Percentiles rank a stretch among this genome's conserved stretches.
These are phyloP conservation scores for Acleris literana DNA, from an alignment of 2,888 invertebrate species.

Conservation along the genomic window DNA sequence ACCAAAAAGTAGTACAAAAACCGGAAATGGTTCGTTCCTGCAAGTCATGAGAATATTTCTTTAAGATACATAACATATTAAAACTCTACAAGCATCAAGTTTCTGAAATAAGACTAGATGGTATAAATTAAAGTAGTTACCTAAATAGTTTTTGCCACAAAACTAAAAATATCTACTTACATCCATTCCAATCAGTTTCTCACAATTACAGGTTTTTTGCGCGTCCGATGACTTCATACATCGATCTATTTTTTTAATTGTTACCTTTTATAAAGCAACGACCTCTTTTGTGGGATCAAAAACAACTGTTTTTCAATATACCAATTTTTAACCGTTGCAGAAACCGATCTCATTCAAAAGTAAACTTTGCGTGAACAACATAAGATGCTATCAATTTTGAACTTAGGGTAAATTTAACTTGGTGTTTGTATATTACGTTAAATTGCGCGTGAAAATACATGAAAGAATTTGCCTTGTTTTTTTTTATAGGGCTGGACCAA, in stretches of 20 bases:
- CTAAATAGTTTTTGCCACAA: conserved; percentile 12
- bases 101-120: background rate
- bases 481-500: conserved; percentile 14
- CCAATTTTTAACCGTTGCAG: conserved; percentile 11
- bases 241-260: conserved; percentile 37
- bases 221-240: conserved; percentile 35
- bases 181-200: conserved; percentile 27
- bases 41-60: background rate
- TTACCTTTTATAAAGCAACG: conserved; percentile 35
- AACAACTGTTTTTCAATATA: conserved; percentile 35
- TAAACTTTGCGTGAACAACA: background rate
- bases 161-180: conserved; percentile 9
- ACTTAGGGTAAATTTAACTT: conserved; percentile 20
- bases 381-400: conserved; percentile 1
- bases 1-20: too few relatives aligned
- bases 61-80: background rate
- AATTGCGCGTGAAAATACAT: conserved; percentile 48
- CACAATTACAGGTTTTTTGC: conserved; percentile 29
- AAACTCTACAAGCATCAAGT: background rate
- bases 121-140: background rate
- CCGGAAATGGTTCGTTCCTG: too few relatives aligned
- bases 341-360: background rate
- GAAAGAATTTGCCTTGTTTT: conserved; percentile 40
- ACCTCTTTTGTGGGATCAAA: conserved; percentile 34
- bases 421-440: conserved; percentile 38